These are phyloP conservation scores for Lophius piscatorius DNA, from an alignment of 2,113 vertebrate genomes.

Conservation along the genomic window DNA sequence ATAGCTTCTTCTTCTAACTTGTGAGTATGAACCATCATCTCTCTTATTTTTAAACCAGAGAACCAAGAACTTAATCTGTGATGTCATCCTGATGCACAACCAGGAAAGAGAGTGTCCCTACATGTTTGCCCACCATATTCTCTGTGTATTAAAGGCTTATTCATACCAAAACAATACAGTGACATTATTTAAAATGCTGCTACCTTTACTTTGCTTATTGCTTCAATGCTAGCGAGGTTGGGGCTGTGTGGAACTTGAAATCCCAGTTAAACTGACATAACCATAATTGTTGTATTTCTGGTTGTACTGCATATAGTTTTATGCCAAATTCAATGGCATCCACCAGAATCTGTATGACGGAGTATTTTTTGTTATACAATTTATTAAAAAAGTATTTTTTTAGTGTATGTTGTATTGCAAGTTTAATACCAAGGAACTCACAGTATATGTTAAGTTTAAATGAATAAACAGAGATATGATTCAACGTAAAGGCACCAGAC, in stretches of 20 bases:
- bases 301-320: constrained; percentile 4
- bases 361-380: not conserved
- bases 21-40: not conserved
- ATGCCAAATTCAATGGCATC: constrained; percentile 35
- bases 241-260: constrained; percentile 25
- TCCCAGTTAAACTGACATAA: constrained; percentile 30
- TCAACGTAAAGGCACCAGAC: constrained; percentile 47
- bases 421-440: constrained; percentile 25
- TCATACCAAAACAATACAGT: not conserved
- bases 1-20: not conserved
- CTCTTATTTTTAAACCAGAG: constrained; percentile 1
- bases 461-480: constrained; percentile 27
- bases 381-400: not conserved
- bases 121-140: not conserved
- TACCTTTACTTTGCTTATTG: not conserved
- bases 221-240: not conserved
- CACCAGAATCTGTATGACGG: constrained; percentile 25
- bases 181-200: not conserved
- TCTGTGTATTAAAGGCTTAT: not conserved
- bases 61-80: constrained; percentile 27
- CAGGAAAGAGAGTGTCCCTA: not conserved
- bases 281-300: not conserved
- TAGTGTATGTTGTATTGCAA: constrained; percentile 6
- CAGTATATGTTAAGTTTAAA: constrained; percentile 37
- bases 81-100: constrained; percentile 54